Evolutionary conservation across 64 coral and sea anemone genomes (phyloP).

Genomic region (Orbicella faveolata): DNA sequence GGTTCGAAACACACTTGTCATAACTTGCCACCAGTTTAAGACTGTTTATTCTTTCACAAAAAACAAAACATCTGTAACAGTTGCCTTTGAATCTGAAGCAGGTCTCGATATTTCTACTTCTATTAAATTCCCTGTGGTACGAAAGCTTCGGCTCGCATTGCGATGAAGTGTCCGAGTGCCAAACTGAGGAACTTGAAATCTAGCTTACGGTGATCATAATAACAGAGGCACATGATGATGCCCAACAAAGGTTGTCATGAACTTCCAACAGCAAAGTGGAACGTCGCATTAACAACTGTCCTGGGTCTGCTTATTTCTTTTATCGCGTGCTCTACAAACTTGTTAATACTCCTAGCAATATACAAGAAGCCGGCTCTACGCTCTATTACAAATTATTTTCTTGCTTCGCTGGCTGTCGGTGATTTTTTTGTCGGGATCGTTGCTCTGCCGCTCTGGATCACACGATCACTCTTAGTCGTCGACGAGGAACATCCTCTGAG

Average conservation of each 20-base stretch:
- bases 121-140: no score
- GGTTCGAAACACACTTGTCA: no score
- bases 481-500: conserved; percentile 15
- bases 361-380: conserved; percentile 14
- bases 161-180: no score
- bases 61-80: no score
- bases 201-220: no score
- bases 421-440: conserved; percentile 23
- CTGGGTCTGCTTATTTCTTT: neutral
- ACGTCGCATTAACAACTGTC: neutral
- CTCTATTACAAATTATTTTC: conserved; percentile 24
- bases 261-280: conserved; percentile 23
- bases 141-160: no score
- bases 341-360: conserved; percentile 16
- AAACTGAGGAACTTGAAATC: no score
- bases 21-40: no score
- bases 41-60: no score
- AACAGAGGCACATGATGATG: neutral
- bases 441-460: conserved; percentile 7
- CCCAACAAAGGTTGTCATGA: neutral
- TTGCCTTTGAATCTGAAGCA: no score
- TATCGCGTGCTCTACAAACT: conserved; percentile 7
- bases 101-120: no score
- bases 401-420: conserved; percentile 13
- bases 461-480: neutral